phyloP scores from a whole-genome alignment of 2,888 invertebrate species.

The Ophion costatus region DNA sequence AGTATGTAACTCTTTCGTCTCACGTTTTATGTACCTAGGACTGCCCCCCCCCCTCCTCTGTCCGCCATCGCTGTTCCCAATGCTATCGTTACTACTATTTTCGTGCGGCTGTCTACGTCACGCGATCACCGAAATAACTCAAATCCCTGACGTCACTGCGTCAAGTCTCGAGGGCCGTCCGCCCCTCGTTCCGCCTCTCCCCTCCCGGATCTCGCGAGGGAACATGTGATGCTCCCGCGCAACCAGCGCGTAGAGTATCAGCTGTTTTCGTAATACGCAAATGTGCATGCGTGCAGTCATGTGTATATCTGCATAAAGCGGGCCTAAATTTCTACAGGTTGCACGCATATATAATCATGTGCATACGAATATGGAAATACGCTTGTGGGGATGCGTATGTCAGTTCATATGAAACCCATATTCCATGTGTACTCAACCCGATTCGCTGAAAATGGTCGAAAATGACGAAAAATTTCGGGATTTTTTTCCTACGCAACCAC shows the following conservation, averaged over 20 bases:
- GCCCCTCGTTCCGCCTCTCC: neutral
- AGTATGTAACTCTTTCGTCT: neutral
- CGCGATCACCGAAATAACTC: constrained; percentile 60
- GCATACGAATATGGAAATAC: too few relatives aligned
- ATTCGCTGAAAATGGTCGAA: too few relatives aligned
- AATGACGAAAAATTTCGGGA: too few relatives aligned
- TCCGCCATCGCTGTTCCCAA: neutral
- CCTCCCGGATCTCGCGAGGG: neutral
- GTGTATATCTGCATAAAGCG: neutral
- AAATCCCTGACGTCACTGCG: constrained; percentile 59
- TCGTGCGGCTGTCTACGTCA: constrained; percentile 1
- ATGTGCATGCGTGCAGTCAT: neutral
- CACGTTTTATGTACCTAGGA: neutral
- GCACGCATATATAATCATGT: too few relatives aligned
- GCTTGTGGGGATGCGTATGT: too few relatives aligned
- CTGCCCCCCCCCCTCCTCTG: neutral
- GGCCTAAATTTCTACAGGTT: neutral
- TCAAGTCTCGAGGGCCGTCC: constrained; percentile 54
- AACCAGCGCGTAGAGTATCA: neutral
- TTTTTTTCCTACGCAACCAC: too few relatives aligned
- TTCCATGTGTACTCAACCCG: too few relatives aligned
- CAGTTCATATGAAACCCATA: too few relatives aligned
- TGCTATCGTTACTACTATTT: neutral
- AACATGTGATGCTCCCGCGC: neutral
- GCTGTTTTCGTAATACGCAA: neutral